phyloP scores from a whole-genome alignment of 2,888 invertebrate species.

The Phaonia tiefii region DNA sequence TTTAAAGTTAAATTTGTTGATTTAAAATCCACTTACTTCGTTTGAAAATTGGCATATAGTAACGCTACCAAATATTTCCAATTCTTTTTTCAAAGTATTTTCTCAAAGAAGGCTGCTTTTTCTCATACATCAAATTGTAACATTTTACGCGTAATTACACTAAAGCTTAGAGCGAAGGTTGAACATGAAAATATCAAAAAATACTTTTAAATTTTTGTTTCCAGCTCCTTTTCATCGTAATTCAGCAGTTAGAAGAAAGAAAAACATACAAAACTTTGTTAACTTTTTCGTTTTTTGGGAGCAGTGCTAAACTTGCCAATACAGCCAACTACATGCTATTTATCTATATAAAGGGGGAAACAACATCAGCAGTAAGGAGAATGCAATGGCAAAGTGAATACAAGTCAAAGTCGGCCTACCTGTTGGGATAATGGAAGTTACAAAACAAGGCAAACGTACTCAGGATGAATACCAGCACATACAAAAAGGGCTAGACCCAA shows the following conservation, averaged over 20 bases:
- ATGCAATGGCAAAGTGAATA: conserved; percentile 45
- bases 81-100: too few relatives aligned
- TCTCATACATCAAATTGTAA: conserved; percentile 3
- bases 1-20: too few relatives aligned
- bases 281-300: too few relatives aligned
- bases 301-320: too few relatives aligned
- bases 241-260: neutral
- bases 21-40: too few relatives aligned
- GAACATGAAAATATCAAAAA: conserved; percentile 33
- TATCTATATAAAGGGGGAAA: neutral
- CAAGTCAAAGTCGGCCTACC: conserved; percentile 52
- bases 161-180: conserved; percentile 16
- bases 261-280: neutral
- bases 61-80: too few relatives aligned
- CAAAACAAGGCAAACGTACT: neutral
- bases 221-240: conserved; percentile 2
- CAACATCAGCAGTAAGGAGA: neutral
- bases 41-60: too few relatives aligned
- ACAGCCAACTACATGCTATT: conserved; percentile 9
- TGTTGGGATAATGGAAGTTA: conserved; percentile 49
- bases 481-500: conserved; percentile 3
- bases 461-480: neutral
- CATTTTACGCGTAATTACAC: conserved; percentile 35
- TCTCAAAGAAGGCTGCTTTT: too few relatives aligned
- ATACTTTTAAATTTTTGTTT: conserved; percentile 2